Conservation (phyloP, 2,888 invertebrate species). For the Amaurobius ferox region DNA sequence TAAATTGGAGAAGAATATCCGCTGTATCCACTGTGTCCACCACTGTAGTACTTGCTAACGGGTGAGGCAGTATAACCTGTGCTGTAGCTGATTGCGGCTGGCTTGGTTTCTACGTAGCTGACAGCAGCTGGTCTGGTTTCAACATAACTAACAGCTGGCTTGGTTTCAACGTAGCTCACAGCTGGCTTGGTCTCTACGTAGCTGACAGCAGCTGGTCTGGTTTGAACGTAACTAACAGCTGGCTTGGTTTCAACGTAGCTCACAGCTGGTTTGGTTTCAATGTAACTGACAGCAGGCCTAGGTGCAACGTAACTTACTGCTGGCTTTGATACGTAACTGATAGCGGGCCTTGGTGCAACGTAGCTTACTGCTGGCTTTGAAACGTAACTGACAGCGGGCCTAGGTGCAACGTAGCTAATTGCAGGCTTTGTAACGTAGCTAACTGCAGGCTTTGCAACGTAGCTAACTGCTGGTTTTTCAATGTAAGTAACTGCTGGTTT, state of each 20-base stretch:
- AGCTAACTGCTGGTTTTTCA: slow-evolving; percentile 4
- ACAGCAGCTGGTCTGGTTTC: not conserved
- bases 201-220: slow-evolving; percentile 31
- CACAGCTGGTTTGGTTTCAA: slow-evolving; percentile 24
- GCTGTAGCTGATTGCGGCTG: slow-evolving; percentile 26
- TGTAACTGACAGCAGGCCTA: not conserved
- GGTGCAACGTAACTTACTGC: slow-evolving; percentile 10
- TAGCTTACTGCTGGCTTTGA: slow-evolving; percentile 1
- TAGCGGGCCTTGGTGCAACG: slow-evolving; percentile 7
- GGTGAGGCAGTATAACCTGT: not conserved
- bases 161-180: not conserved
- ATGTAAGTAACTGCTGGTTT: slow-evolving; percentile 13
- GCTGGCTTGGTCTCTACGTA: slow-evolving; percentile 19
- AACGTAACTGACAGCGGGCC: slow-evolving; percentile 20
- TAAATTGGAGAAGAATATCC: slow-evolving; percentile 21
- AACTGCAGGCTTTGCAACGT: slow-evolving; percentile 29
- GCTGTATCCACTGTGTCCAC: not conserved
- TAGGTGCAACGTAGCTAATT: slow-evolving; percentile 3
- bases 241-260: slow-evolving; percentile 21
- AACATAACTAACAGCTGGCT: slow-evolving; percentile 30
- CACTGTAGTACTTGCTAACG: slow-evolving; percentile 6
- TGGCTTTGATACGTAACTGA: slow-evolving; percentile 2
- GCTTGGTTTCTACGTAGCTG: slow-evolving; percentile 29
- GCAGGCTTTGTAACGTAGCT: slow-evolving; percentile 19
- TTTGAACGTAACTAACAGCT: not conserved